These are phyloP conservation scores for Candidula unifasciata DNA, from an alignment of 2,888 invertebrate genomes.

Conservation along the genomic window DNA sequence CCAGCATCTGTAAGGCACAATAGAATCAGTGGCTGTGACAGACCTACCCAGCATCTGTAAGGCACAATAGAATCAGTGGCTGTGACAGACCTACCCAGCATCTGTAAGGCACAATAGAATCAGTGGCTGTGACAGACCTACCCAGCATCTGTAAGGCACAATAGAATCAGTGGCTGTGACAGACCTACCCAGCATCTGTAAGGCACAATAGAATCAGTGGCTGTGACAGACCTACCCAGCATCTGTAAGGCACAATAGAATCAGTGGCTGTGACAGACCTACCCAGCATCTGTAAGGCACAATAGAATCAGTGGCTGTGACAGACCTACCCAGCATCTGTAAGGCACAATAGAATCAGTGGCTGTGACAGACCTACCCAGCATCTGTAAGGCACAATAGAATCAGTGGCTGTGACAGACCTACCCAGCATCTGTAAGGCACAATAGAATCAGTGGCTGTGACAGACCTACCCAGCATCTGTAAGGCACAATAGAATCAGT, in stretches of 20 bases:
- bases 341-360: no score
- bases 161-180: no score
- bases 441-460: no score
- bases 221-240: conserved; percentile 73
- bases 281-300: conserved; percentile 70
- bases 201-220: no score
- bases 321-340: conserved; percentile 76
- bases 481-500: no score
- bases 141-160: conserved; percentile 70
- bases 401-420: conserved; percentile 64
- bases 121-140: conserved; percentile 66
- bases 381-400: conserved; percentile 63
- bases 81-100: conserved; percentile 74
- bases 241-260: conserved; percentile 62
- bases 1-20: conserved; percentile 68
- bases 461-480: conserved; percentile 76
- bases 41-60: conserved; percentile 76
- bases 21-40: neutral
- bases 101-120: conserved; percentile 59
- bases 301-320: no score
- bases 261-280: conserved; percentile 67
- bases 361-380: conserved; percentile 72
- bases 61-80: no score
- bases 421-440: conserved; percentile 73
- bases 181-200: conserved; percentile 76